phyloP scores from a whole-genome alignment of 2,113 vertebrate species.

The Dendropsophus ebraccatus region DNA sequence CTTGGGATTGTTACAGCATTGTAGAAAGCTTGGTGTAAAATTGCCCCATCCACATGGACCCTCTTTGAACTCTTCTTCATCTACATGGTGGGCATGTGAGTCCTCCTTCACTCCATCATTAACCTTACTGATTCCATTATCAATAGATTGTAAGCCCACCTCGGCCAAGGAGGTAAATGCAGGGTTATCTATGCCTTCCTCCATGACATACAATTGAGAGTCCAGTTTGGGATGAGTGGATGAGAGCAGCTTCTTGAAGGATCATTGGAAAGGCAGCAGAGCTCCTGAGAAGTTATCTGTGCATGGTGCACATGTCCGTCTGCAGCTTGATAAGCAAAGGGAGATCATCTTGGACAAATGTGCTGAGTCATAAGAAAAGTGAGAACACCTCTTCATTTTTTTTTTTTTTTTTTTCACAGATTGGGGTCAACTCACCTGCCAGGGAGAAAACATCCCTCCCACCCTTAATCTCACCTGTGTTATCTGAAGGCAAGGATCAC shows the following conservation, averaged over 20 bases:
- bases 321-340: constrained; percentile 21
- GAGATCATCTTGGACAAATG: constrained; percentile 16
- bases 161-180: constrained; percentile 63
- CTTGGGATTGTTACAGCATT: constrained; percentile 73
- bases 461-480: constrained; percentile 14
- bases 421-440: constrained; percentile 40
- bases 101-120: neutral
- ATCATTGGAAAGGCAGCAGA: neutral
- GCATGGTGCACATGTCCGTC: neutral
- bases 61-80: constrained; percentile 63
- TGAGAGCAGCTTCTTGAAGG: neutral
- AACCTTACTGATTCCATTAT: neutral
- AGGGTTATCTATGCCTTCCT: constrained; percentile 68
- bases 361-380: constrained; percentile 41
- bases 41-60: constrained; percentile 72
- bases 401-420: neutral
- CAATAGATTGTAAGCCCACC: neutral
- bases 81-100: rapidly evolving
- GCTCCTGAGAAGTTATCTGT: constrained; percentile 22
- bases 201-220: constrained; percentile 61
- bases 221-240: neutral
- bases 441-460: constrained; percentile 17
- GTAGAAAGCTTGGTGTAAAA: constrained; percentile 65
- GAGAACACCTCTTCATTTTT: neutral
- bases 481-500: constrained; percentile 6